A percentile compares a stretch with the other conserved stretches of the same genome.
Evolutionary conservation across 2,797 vertebrate species (phyloP).

Genomic region (Corythornis leucogaster): DNA sequence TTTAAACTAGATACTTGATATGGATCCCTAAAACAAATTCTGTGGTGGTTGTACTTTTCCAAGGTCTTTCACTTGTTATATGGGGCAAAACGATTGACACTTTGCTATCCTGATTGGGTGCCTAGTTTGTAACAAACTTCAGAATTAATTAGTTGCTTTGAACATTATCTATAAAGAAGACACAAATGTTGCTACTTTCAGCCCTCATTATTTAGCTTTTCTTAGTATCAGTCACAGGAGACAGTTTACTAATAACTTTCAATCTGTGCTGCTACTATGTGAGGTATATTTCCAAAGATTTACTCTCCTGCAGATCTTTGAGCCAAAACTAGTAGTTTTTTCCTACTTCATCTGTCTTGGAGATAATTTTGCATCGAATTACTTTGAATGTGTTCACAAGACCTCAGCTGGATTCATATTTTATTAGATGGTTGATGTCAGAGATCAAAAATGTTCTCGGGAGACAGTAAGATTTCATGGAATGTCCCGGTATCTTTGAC

Average conservation of each 20-base stretch:
- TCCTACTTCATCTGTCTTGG: conserved; percentile 58
- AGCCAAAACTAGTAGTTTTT: conserved; percentile 43
- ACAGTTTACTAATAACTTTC: background rate
- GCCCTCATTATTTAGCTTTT: background rate
- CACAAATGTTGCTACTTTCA: background rate
- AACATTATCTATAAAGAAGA: background rate
- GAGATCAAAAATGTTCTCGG: conserved; percentile 69
- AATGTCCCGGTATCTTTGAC: conserved; percentile 59
- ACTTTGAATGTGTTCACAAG: conserved; percentile 41
- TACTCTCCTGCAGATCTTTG: background rate
- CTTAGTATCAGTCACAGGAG: background rate
- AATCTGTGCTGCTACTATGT: background rate
- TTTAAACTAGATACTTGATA: background rate
- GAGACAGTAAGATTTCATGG: conserved; percentile 62
- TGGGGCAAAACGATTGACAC: background rate
- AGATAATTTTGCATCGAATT: conserved; percentile 52
- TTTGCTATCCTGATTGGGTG: background rate
- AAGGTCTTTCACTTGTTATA: background rate
- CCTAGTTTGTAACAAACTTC: conserved; percentile 24
- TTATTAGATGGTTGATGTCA: conserved; percentile 68
- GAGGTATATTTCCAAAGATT: conserved; percentile 13
- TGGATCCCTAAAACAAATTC: background rate
- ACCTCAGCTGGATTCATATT: conserved; percentile 36
- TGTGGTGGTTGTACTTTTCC: background rate
- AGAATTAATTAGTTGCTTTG: background rate